Base-by-base conservation (phyloP, 2,113 vertebrate genomes). In the Ctenodactylus gundi region DNA sequence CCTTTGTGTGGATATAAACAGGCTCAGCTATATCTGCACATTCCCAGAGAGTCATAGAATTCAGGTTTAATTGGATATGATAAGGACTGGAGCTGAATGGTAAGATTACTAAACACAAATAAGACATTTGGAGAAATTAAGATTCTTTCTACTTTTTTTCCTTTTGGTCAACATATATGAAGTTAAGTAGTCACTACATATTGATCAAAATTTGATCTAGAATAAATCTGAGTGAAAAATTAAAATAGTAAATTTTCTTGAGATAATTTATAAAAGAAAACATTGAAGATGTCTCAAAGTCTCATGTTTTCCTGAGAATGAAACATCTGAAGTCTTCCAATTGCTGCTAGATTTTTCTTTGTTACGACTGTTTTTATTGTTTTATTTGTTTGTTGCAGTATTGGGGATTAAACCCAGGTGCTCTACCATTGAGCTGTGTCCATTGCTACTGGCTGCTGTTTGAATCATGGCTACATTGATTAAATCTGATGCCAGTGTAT, bases 111-210 rank as follows among this genome's bases (percentile, higher is more conserved):
- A 75, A 29, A 68, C 51, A 68, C 72, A 90, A 85, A 41, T 58
- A 88, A 87, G 25, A 88, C 9, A 95, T 81, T 81, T 90, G 23
- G 18, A 92, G 44, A 88, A 65, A 88, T 85, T 44, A 76, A 80
- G 65, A 2, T 27, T 75, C 39, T 18, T 3, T 2, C 31, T 39
- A 31, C n/a, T 57, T 86, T 85, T 97, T n/a, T n/a, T n/a, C n/a
- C n/a, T n/a, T n/a, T 13, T 81, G 34, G 73, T 34, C 17, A 88
- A 49, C 34, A 7, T 36, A 73, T 20, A 67, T 14, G 10, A 72
- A 76, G 46, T 55, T 49, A 75, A 60, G 13, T 83, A 67, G 36
- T 80, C 49, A 90, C 29, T 36, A 92, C 2, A 51, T 20, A 86
- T 6, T 68, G 39, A 34, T 73, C 41, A 88, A 29, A 88, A n/a